Conservation (phyloP, 2,888 invertebrate genomes). For the Cryptus viduatorius region DNA sequence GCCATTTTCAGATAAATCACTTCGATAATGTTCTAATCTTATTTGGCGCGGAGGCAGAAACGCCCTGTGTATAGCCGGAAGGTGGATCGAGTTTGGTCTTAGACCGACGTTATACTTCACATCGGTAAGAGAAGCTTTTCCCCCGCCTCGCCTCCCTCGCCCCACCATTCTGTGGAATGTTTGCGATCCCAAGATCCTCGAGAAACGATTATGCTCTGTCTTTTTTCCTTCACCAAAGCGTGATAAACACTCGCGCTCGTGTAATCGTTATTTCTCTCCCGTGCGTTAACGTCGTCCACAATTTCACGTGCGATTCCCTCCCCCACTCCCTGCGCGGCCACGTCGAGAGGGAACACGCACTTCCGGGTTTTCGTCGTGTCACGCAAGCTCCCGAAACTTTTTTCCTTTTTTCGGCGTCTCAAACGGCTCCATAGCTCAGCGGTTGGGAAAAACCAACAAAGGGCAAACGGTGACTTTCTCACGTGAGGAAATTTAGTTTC, state of each 20-base stretch:
- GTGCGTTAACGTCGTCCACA: background rate
- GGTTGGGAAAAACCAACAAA: background rate
- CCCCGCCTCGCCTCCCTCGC: background rate
- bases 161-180: background rate
- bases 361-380: conserved; percentile 34
- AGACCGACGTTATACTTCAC: conserved; percentile 5
- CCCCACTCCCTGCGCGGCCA: background rate
- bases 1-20: conserved; percentile 69
- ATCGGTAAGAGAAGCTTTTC: conserved; percentile 1
- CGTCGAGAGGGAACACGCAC: conserved; percentile 36
- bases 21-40: conserved; percentile 71
- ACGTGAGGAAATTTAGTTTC: background rate
- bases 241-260: conserved; percentile 24
- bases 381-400: conserved; percentile 35
- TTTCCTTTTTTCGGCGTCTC: background rate
- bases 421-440: background rate
- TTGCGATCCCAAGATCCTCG: conserved; percentile 35
- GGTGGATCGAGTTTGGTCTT: conserved; percentile 42
- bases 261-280: conserved; percentile 32
- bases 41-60: conserved; percentile 53
- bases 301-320: conserved; percentile 1
- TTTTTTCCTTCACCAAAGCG: conserved; percentile 6
- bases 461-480: background rate
- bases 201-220: conserved; percentile 29
- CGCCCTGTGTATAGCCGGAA: conserved; percentile 4